A percentile compares a stretch with the other conserved stretches of the same genome.
Conservation (phyloP, 1,140 invertebrate species). For the Cardiocondyla obscurior region DNA sequence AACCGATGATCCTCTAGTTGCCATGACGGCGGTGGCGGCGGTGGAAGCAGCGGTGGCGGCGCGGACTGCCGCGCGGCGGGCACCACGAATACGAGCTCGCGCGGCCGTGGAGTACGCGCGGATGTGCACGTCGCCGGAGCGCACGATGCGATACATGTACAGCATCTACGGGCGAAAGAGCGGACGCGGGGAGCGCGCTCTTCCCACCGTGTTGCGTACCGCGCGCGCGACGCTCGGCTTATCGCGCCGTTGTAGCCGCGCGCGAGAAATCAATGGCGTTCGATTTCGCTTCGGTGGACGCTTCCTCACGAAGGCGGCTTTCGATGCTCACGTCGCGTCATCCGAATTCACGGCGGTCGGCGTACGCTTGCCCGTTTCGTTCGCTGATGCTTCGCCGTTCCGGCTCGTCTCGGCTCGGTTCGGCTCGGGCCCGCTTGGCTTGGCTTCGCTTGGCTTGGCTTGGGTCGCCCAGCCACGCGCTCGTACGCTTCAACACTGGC, state of each 20-base stretch:
- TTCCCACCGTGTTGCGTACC: conserved; percentile 52
- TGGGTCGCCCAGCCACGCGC: neutral
- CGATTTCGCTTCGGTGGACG: conserved; percentile 55
- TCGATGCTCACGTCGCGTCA: neutral
- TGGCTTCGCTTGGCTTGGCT: neutral
- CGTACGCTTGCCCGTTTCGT: too few relatives aligned
- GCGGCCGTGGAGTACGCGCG: neutral
- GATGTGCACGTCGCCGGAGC: neutral
- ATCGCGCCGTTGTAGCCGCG: conserved; percentile 29
- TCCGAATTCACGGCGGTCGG: neutral
- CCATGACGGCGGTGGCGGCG: conserved; percentile 71
- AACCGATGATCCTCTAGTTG: conserved; percentile 72
- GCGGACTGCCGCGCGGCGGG: neutral
- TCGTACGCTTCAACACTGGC: conserved; percentile 6
- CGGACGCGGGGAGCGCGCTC: neutral
- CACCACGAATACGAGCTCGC: neutral
- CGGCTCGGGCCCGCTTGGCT: neutral
- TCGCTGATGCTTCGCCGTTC: neutral
- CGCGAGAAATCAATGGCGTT: conserved; percentile 68
- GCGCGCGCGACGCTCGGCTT: conserved; percentile 28
- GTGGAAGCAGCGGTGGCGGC: conserved; percentile 19
- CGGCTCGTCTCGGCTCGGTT: neutral
- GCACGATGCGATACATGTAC: neutral
- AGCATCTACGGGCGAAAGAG: conserved; percentile 53
- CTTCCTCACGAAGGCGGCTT: neutral